A percentile compares a stretch with the other conserved stretches of the same genome.
Conservation (phyloP, 1,140 invertebrate genomes). For the Laupala kohalensis region DNA sequence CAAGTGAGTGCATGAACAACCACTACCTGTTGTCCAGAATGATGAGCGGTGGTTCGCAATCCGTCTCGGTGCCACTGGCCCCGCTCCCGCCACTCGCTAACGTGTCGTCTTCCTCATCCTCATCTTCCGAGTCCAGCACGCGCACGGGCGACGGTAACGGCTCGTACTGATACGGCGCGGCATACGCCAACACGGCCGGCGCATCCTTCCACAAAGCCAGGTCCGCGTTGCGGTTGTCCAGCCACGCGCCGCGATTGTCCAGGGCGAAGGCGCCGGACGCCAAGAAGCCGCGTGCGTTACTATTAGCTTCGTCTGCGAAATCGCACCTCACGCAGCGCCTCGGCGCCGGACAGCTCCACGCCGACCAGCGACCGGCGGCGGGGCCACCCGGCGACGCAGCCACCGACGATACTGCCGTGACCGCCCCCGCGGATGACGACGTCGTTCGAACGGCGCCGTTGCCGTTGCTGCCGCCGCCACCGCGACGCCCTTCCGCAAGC, state of each 20-base stretch:
- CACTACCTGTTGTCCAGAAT: background rate
- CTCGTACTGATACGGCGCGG: background rate
- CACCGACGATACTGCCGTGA: too few species aligned
- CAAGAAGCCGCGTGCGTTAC: background rate
- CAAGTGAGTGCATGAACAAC: too few species aligned
- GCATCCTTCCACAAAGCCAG: background rate
- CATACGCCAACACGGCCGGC: background rate
- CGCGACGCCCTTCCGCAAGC: background rate
- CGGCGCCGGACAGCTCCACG: background rate
- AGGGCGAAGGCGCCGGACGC: background rate
- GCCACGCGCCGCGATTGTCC: background rate
- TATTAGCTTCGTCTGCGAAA: background rate
- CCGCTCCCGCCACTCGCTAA: too few species aligned
- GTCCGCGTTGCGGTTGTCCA: background rate
- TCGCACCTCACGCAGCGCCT: background rate
- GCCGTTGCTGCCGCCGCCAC: background rate
- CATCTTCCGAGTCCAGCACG: background rate
- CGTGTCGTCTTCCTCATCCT: background rate
- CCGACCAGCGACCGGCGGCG: too few species aligned
- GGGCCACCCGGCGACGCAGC: too few species aligned
- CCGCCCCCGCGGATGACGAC: background rate
- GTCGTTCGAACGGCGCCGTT: too few species aligned
- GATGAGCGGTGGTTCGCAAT: background rate
- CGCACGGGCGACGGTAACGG: too few species aligned
- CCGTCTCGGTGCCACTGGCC: background rate